Evolutionary conservation across 2,797 vertebrate genomes (phyloP), one percentile per base, ranked within the genome.

Genomic region (Phaenicophaeus curvirostris): DNA sequence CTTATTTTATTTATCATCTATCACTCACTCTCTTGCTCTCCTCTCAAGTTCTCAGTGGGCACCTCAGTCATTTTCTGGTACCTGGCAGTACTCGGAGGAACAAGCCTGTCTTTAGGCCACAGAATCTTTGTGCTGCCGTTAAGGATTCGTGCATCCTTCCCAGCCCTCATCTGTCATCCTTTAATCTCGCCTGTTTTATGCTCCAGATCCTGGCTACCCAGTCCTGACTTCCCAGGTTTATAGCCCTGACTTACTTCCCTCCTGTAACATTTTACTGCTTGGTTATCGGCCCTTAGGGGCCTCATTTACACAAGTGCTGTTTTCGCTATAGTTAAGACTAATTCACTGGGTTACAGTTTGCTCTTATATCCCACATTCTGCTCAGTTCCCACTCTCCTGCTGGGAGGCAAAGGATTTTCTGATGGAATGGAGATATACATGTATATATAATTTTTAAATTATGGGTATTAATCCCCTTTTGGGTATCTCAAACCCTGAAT

Each of bases 261-360:
- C 94, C 96, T 94, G 92, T 81, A 97, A 96, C 91, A 87, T 94
- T 95, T 97, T 96, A 96, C 94, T 89, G 95, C 95, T 91, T 66
- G 8, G 31, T 96, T 96, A 97, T 93, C 3, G 91, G 94, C 91
- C 95, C 96, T 91, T 54, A 20, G 95, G 95, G 96, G 91, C 92
- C 95, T 97, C 96, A 85, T 97, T 97, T 96, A 92, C 95, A 94
- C 95, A 96, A 97, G 95, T 83, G 93, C 92, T 96, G 94, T 88
- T 97, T 96, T 93, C 9, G 51, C 94, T 94, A 85, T 79, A 95
- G 96, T 97, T 96, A 96, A 95, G 91, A 95, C 94, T 96, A 93
- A 96, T 97, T 97, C 95, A 93, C 91, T 76, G 91, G 91, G 77
- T 93, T 91, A 84, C 93, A 91, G 91, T 77, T 90, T 74, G 89